Evolutionary conservation across 2,113 vertebrate species (phyloP).

Genomic region (Pseudolaguvia tuberculata): DNA sequence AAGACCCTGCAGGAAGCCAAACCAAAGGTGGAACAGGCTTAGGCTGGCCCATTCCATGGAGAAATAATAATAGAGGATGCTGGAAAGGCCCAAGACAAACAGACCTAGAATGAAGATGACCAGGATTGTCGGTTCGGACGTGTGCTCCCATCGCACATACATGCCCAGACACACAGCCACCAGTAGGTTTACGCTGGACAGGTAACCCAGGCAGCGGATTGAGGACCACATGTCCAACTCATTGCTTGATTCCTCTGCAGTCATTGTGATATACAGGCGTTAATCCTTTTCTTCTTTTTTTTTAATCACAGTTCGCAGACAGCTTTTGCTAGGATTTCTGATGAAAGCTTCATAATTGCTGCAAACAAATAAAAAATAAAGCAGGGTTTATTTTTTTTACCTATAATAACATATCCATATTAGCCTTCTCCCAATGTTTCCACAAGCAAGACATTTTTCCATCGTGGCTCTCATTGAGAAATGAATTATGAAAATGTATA

Average conservation of each 20-base stretch:
- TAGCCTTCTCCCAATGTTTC: not conserved
- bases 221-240: constrained; percentile 86
- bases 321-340: not conserved
- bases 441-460: too few relatives aligned
- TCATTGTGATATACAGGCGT: constrained; percentile 75
- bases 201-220: constrained; percentile 86
- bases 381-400: too few relatives aligned
- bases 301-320: constrained; percentile 1
- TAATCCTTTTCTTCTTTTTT: not conserved
- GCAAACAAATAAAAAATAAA: not conserved
- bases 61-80: constrained; percentile 97
- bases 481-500: too few relatives aligned
- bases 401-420: not conserved
- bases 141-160: constrained; percentile 95
- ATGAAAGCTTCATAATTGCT: constrained; percentile 13
- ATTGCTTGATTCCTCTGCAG: constrained; percentile 75
- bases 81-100: constrained; percentile 91
- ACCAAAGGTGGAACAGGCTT: constrained; percentile 93
- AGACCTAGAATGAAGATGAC: constrained; percentile 96
- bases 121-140: constrained; percentile 81
- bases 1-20: constrained; percentile 92
- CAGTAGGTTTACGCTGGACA: constrained; percentile 83
- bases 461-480: too few relatives aligned
- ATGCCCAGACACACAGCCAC: constrained; percentile 92
- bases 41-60: constrained; percentile 91